These are phyloP conservation scores for Portunus trituberculatus DNA, from an alignment of 1,140 invertebrate species.

Conservation along the genomic window DNA sequence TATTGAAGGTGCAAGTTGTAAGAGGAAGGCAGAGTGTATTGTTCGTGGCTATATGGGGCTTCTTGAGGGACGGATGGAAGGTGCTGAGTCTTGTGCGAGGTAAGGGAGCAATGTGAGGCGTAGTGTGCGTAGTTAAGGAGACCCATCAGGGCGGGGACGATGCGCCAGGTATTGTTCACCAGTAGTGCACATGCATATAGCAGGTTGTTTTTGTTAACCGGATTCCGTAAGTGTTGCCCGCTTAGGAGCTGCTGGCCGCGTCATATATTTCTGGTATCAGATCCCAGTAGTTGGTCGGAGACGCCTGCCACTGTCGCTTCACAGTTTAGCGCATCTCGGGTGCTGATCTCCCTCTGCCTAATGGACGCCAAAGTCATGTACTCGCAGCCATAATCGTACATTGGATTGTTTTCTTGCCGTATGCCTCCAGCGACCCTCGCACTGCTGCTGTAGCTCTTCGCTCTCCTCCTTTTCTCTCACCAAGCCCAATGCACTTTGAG, in stretches of 20 bases:
- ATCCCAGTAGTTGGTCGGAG: conserved; percentile 28
- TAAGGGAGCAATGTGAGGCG: neutral
- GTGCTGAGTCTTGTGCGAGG: neutral
- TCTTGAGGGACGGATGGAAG: neutral
- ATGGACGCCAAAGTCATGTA: neutral
- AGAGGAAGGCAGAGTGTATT: neutral
- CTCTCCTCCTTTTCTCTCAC: neutral
- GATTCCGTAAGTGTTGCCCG: neutral
- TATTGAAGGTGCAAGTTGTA: neutral
- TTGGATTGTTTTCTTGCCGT: neutral
- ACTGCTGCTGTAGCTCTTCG: neutral
- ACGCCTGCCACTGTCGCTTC: conserved; percentile 32
- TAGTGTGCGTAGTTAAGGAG: neutral
- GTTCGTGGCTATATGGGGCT: neutral
- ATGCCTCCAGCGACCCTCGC: neutral
- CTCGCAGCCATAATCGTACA: neutral
- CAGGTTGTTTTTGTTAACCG: neutral
- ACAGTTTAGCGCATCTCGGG: conserved; percentile 25
- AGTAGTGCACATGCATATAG: neutral
- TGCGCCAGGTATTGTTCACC: no score
- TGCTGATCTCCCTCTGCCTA: neutral
- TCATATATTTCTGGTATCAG: conserved; percentile 48
- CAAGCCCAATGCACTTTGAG: neutral
- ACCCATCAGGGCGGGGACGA: neutral
- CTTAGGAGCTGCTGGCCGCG: neutral